phyloP scores from a whole-genome alignment of 2,888 invertebrate species.

The Chymomyza procnemis region DNA sequence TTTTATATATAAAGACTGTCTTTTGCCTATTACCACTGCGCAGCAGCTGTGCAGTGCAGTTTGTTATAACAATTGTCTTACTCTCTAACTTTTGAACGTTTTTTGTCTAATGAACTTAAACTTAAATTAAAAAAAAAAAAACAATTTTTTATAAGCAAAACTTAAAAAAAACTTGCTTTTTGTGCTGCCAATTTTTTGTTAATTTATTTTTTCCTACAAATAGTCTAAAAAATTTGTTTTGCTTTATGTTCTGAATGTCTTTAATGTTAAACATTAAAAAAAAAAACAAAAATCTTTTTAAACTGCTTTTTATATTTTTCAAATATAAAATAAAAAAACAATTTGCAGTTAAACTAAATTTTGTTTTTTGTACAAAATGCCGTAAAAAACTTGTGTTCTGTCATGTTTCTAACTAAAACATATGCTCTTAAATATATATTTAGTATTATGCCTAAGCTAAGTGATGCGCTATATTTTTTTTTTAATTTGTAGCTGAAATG shows the following conservation, averaged over 20 bases:
- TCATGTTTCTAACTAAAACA: constrained; percentile 45
- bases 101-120: constrained; percentile 28
- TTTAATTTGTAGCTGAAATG: constrained; percentile 67
- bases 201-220: no score
- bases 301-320: constrained; percentile 12
- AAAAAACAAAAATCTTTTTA: constrained; percentile 36
- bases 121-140: constrained; percentile 21
- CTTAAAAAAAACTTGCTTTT: constrained; percentile 31
- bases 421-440: constrained; percentile 8
- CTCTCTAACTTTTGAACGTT: constrained; percentile 42
- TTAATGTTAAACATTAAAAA: constrained; percentile 27
- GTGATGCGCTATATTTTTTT: constrained; percentile 44
- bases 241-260: constrained; percentile 36
- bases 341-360: constrained; percentile 3
- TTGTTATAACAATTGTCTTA: constrained; percentile 37
- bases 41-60: not conserved
- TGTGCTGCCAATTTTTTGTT: constrained; percentile 40
- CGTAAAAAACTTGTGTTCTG: constrained; percentile 46
- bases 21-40: constrained; percentile 13
- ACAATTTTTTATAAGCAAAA: not conserved
- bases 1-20: constrained; percentile 25
- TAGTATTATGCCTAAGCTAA: constrained; percentile 47
- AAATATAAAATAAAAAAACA: constrained; percentile 27
- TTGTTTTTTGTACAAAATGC: constrained; percentile 42
- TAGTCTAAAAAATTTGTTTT: constrained; percentile 17